These are phyloP conservation scores for Regulus satrapa DNA, from an alignment of 2,113 vertebrate genomes.

Conservation along the genomic window DNA sequence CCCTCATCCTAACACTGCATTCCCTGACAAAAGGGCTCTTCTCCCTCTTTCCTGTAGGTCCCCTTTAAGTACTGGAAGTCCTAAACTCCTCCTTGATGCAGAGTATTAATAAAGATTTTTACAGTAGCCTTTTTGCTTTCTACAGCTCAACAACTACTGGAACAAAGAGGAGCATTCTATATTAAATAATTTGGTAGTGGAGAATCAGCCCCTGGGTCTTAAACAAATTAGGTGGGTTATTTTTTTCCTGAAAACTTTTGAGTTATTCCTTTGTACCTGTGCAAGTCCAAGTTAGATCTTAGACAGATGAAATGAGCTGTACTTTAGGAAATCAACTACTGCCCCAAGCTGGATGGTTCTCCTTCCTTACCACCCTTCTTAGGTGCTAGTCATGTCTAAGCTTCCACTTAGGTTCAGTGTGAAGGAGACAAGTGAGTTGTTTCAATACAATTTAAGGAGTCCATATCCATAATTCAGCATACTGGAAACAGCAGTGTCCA, in stretches of 20 bases:
- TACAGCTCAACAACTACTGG: background rate
- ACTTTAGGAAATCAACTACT: background rate
- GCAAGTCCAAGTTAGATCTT: background rate
- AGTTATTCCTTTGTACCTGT: background rate
- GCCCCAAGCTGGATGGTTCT: background rate
- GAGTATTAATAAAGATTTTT: background rate
- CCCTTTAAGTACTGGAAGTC: background rate
- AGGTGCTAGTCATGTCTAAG: background rate
- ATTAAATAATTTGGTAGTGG: background rate
- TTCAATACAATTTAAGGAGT: background rate
- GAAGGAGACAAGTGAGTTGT: background rate
- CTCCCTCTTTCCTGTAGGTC: background rate
- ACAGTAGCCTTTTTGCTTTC: background rate
- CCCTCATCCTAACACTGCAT: background rate
- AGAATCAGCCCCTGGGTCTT: background rate
- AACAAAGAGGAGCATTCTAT: background rate
- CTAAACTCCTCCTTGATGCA: background rate
- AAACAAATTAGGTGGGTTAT: background rate
- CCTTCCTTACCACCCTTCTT: background rate
- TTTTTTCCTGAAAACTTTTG: background rate
- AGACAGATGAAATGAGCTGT: background rate
- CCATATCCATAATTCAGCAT: background rate
- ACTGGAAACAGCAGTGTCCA: background rate
- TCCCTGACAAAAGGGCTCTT: background rate
- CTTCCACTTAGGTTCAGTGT: background rate